Evolutionary conservation across 2,888 invertebrate species (phyloP).

Genomic region (Mylabris sibirica): DNA sequence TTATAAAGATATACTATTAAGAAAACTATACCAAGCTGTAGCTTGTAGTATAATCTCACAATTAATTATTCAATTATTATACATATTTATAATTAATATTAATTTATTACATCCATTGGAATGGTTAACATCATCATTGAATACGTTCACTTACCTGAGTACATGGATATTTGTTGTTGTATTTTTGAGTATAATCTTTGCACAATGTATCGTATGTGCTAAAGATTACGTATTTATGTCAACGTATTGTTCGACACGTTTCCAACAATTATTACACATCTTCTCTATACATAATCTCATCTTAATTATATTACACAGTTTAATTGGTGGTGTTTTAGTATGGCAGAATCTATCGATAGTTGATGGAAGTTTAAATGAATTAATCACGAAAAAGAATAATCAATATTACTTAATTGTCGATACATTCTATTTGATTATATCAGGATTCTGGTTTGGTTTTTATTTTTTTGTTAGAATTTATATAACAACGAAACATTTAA

Average conservation of each 20-base stretch:
- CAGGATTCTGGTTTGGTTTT: conserved; percentile 74
- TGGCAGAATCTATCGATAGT: conserved; percentile 75
- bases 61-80: conserved; percentile 52
- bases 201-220: conserved; percentile 76
- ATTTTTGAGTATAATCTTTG: conserved; percentile 69
- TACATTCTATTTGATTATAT: conserved; percentile 71
- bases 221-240: conserved; percentile 72
- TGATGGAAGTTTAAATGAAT: conserved; percentile 66
- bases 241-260: conserved; percentile 71
- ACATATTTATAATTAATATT: conserved; percentile 66
- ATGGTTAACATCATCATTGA: conserved; percentile 71
- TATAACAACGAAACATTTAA: conserved; percentile 66
- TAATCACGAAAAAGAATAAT: conserved; percentile 61
- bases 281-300: conserved; percentile 69
- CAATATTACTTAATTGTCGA: conserved; percentile 71
- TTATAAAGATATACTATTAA: conserved; percentile 66
- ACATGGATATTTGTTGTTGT: conserved; percentile 73
- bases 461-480: conserved; percentile 68
- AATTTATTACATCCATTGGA: conserved; percentile 69
- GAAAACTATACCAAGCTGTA: conserved; percentile 65
- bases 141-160: conserved; percentile 68
- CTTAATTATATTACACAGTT: conserved; percentile 66
- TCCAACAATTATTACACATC: conserved; percentile 69
- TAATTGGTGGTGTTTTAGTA: conserved; percentile 72
- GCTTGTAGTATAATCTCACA: conserved; percentile 56